phyloP scores from a whole-genome alignment of 2,113 vertebrate species.

The Dipodomys stephensi region DNA sequence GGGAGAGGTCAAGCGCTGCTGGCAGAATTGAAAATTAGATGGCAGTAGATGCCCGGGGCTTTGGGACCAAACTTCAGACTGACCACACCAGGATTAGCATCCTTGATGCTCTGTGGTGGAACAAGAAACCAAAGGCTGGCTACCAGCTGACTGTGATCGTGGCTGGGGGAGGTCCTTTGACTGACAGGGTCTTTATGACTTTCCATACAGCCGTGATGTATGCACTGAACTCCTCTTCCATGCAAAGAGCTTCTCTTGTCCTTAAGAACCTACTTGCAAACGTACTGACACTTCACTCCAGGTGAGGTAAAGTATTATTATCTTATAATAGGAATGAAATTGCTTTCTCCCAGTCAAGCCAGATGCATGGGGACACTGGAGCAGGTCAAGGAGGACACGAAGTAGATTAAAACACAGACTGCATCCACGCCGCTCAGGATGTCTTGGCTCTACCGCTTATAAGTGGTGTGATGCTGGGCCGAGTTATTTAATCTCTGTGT shows the following conservation, averaged over 20 bases:
- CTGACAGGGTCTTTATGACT: accelerated
- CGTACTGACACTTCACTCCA: constrained; percentile 16
- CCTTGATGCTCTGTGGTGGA: not conserved
- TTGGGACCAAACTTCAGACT: not conserved
- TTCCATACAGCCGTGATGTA: not conserved
- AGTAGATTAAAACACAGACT: not conserved
- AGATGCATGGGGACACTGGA: not conserved
- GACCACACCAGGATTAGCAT: not conserved
- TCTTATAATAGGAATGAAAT: constrained; percentile 70
- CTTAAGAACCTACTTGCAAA: constrained; percentile 9
- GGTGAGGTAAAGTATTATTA: not conserved
- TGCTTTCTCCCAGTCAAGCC: constrained; percentile 41
- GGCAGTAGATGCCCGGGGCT: not conserved
- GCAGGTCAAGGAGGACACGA: not conserved
- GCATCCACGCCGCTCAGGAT: not conserved
- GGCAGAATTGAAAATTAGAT: not conserved
- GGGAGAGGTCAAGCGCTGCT: not conserved
- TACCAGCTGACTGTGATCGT: not conserved
- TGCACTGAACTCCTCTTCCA: not conserved
- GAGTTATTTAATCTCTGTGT: not conserved
- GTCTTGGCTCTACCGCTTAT: not conserved
- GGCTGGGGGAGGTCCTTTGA: not conserved
- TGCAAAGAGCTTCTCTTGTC: not conserved
- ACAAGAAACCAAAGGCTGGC: not conserved
- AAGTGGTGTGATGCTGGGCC: not conserved